Percentiles rank a stretch among this genome's conserved stretches.
Evolutionary conservation across 2,888 invertebrate genomes (phyloP).

Genomic region (Sabatieria punctata): DNA sequence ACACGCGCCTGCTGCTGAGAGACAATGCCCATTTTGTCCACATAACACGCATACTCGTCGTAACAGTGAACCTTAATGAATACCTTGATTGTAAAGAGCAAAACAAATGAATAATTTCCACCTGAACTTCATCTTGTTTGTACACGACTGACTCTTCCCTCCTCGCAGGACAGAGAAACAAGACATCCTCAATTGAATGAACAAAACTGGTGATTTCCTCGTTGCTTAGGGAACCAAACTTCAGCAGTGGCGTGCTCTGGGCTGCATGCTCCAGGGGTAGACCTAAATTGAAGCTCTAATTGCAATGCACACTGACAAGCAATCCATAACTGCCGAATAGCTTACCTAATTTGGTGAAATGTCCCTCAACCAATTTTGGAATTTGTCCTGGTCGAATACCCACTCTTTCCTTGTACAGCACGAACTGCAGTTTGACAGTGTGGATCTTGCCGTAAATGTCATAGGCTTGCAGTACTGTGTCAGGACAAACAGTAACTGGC

Average conservation of each 20-base stretch:
- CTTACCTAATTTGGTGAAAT: too few relatives aligned
- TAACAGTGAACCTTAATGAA: constrained; percentile 26
- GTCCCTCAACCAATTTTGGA: constrained; percentile 49
- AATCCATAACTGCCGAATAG: too few relatives aligned
- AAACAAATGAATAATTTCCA: constrained; percentile 30
- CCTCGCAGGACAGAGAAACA: constrained; percentile 58
- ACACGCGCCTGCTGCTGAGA: constrained; percentile 78
- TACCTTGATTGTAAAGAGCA: background rate
- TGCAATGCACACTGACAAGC: too few relatives aligned
- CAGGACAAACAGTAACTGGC: constrained; percentile 40
- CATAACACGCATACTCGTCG: constrained; percentile 28
- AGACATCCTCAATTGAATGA: constrained; percentile 70
- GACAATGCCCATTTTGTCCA: constrained; percentile 58
- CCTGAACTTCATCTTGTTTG: constrained; percentile 88
- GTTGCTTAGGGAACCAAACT: constrained; percentile 71
- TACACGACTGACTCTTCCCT: constrained; percentile 46
- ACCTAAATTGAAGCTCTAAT: constrained; percentile 74
- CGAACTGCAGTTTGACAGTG: constrained; percentile 87
- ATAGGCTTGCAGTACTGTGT: constrained; percentile 58
- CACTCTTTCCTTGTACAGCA: constrained; percentile 92
- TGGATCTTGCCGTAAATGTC: constrained; percentile 98
- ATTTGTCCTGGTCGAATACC: constrained; percentile 87
- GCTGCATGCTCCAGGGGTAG: constrained; percentile 93
- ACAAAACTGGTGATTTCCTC: constrained; percentile 84
- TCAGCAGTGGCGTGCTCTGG: constrained; percentile 82